Evolutionary conservation across 1,140 invertebrate species (phyloP).

Genomic region (Stenopsyche tienmushanensis): DNA sequence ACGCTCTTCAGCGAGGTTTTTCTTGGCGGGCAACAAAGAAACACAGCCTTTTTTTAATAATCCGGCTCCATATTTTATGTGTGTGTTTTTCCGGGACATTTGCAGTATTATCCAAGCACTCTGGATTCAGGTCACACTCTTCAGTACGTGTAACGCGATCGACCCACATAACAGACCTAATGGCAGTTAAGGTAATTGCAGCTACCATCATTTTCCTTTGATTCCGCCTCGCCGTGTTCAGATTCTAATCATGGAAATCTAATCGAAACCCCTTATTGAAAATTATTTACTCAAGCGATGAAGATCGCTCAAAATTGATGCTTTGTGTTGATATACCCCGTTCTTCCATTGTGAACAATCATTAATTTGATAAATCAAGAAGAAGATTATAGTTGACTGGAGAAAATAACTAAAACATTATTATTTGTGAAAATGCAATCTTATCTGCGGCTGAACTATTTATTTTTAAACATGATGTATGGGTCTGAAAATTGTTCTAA

Average conservation of each 20-base stretch:
- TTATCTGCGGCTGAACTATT: neutral
- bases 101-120: neutral
- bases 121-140: constrained; percentile 1
- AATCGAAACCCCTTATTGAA: neutral
- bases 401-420: neutral
- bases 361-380: neutral
- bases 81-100: constrained; percentile 6
- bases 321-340: neutral
- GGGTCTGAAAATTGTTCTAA: too few species aligned
- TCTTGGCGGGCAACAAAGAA: neutral
- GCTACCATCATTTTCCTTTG: constrained; percentile 3
- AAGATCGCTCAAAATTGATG: neutral
- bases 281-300: neutral
- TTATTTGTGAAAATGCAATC: neutral
- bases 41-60: constrained; percentile 1
- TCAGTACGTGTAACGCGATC: constrained; percentile 5
- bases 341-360: neutral
- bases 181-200: constrained; percentile 14
- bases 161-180: constrained; percentile 1
- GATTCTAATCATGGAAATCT: neutral
- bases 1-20: neutral
- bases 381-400: neutral
- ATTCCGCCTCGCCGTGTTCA: neutral
- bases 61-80: constrained; percentile 2
- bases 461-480: neutral